Conservation (phyloP, 2,888 invertebrate genomes). For the Trachelus tabidus region DNA sequence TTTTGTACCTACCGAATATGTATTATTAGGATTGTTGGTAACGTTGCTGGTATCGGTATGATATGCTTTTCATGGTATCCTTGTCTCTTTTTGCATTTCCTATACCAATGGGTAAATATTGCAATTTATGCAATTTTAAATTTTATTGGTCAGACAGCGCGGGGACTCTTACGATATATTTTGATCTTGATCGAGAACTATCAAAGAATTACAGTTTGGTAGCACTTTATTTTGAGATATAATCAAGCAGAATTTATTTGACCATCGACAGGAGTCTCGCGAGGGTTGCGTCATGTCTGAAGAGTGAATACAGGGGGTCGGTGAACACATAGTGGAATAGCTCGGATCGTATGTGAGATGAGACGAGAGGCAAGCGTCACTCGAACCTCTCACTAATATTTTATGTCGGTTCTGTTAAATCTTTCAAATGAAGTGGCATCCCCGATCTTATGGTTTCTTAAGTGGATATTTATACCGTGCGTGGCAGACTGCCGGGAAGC, state of each 20-base stretch:
- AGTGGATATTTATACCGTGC: constrained; percentile 23
- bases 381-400: constrained; percentile 26
- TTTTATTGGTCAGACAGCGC: not conserved
- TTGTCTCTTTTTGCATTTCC: not conserved
- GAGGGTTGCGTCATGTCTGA: constrained; percentile 33
- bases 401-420: constrained; percentile 25
- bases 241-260: constrained; percentile 47
- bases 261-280: constrained; percentile 45
- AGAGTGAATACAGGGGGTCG: not conserved
- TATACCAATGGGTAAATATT: not conserved
- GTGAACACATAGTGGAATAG: not conserved
- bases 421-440: constrained; percentile 30
- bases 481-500: constrained; percentile 7
- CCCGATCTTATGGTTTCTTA: constrained; percentile 25
- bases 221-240: constrained; percentile 6
- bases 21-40: not conserved
- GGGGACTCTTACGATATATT: not conserved
- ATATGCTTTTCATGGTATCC: not conserved
- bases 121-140: not conserved
- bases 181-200: not conserved
- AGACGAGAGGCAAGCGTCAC: not conserved
- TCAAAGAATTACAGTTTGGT: not conserved
- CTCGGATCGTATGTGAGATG: not conserved
- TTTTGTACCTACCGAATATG: not conserved
- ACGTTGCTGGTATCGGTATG: not conserved